These are phyloP conservation scores for Falco concolor DNA, from an alignment of 2,797 vertebrate species.

Conservation along the genomic window DNA sequence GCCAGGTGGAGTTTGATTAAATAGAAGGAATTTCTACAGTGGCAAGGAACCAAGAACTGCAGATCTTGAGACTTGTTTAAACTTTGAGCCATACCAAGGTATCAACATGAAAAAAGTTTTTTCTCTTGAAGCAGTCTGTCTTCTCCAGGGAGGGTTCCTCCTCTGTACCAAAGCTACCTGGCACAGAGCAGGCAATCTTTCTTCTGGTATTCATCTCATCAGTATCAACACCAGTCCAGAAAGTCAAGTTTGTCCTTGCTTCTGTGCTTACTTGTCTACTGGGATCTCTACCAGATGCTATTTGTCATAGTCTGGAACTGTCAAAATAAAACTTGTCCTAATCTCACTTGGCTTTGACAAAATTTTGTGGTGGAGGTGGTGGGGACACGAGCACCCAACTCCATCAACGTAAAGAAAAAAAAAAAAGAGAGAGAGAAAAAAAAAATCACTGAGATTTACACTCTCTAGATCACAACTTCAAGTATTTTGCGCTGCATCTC, in stretches of 20 bases:
- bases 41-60: neutral
- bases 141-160: neutral
- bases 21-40: neutral
- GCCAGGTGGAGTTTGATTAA: neutral
- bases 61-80: neutral
- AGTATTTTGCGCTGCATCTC: neutral
- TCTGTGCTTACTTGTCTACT: neutral
- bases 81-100: neutral
- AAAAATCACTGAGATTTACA: neutral
- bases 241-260: neutral
- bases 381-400: neutral
- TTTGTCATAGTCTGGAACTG: neutral
- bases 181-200: neutral
- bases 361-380: neutral
- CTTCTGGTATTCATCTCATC: neutral
- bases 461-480: neutral
- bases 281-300: neutral
- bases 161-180: neutral
- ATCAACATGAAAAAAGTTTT: neutral
- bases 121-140: neutral
- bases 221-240: neutral
- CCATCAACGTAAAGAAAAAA: neutral
- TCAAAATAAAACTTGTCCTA: neutral
- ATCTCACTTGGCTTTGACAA: neutral
- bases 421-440: no score